These are phyloP conservation scores for Hyles lineata DNA, from an alignment of 2,888 invertebrate genomes.

Conservation along the genomic window DNA sequence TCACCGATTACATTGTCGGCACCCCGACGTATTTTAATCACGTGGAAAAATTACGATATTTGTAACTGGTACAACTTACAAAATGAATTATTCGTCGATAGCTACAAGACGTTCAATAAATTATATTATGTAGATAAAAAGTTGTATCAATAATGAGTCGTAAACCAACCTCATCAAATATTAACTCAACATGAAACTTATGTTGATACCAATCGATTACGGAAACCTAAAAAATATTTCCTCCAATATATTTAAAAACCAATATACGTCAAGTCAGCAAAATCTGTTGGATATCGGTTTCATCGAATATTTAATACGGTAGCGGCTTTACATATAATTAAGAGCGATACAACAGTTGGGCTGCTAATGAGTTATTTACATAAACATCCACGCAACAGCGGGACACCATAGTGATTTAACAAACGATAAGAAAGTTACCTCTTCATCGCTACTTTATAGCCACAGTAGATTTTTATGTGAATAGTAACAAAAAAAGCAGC, in stretches of 20 bases:
- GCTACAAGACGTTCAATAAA: too few relatives aligned
- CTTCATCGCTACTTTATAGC: background rate
- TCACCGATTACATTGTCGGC: conserved; percentile 8
- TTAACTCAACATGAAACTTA: too few relatives aligned
- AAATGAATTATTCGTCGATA: background rate
- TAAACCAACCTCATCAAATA: too few relatives aligned
- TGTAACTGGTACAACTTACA: background rate
- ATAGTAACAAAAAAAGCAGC: background rate
- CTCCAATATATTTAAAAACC: background rate
- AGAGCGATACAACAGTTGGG: background rate
- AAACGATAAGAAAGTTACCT: conserved; percentile 13
- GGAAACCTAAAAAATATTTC: background rate
- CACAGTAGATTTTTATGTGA: background rate
- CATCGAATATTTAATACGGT: conserved; percentile 27
- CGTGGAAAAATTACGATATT: background rate
- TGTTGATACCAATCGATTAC: background rate
- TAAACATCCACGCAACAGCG: conserved; percentile 7
- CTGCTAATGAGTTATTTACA: conserved; percentile 18
- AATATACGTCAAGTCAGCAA: background rate
- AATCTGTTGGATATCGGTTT: conserved; percentile 18
- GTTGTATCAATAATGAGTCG: too few relatives aligned
- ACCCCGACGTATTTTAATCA: background rate
- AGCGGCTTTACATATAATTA: conserved; percentile 19
- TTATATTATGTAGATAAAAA: too few relatives aligned
- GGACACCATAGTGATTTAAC: conserved; percentile 16